phyloP scores from a whole-genome alignment of 1,140 invertebrate genomes.

The Ooceraea biroi region DNA sequence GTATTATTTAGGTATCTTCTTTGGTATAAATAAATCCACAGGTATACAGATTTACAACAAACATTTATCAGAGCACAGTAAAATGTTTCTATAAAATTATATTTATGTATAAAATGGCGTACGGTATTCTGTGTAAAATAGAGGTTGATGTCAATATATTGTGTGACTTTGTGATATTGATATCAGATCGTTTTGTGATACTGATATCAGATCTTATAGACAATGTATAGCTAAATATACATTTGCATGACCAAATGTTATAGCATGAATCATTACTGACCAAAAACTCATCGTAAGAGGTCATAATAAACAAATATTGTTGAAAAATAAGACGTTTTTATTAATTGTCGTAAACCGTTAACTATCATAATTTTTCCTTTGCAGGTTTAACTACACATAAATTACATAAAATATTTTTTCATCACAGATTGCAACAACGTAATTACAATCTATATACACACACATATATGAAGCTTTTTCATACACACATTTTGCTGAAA shows the following conservation, averaged over 20 bases:
- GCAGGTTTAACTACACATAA: conserved; percentile 37
- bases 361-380: conserved; percentile 28
- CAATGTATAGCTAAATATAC: conserved; percentile 2
- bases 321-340: conserved; percentile 64
- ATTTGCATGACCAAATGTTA: conserved; percentile 27
- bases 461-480: conserved; percentile 16
- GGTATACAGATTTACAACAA: conserved; percentile 20
- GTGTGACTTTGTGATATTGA: neutral
- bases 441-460: conserved; percentile 48
- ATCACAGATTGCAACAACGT: conserved; percentile 52
- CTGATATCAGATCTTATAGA: neutral
- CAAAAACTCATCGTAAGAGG: conserved; percentile 13
- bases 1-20: neutral
- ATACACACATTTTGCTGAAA: conserved; percentile 39
- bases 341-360: conserved; percentile 41
- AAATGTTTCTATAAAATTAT: conserved; percentile 45
- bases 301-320: conserved; percentile 52
- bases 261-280: conserved; percentile 22
- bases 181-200: neutral
- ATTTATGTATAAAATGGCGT: conserved; percentile 35
- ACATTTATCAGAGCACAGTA: conserved; percentile 13
- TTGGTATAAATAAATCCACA: neutral
- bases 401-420: conserved; percentile 23
- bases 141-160: no score
- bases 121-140: conserved; percentile 4